These are phyloP conservation scores for Heliconius charithonia DNA, from an alignment of 2,888 invertebrate species.

Conservation along the genomic window DNA sequence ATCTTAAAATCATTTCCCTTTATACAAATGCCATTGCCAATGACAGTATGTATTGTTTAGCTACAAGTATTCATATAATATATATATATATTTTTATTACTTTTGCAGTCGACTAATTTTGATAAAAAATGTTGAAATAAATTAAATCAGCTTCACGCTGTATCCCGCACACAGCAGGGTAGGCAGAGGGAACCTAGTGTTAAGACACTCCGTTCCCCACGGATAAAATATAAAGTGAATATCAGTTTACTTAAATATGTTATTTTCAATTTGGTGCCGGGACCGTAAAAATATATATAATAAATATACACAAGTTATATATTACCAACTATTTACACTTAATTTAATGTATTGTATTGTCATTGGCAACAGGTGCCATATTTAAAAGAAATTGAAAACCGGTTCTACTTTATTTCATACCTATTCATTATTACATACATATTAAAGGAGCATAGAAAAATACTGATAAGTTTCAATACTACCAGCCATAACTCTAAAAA, in stretches of 20 bases:
- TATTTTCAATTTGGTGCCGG: neutral
- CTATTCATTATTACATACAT: conserved; percentile 20
- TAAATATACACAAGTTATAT: conserved; percentile 8
- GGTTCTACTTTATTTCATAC: conserved; percentile 30
- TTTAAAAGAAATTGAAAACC: conserved; percentile 45
- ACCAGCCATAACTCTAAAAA: conserved; percentile 20
- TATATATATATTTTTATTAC: neutral
- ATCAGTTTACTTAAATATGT: neutral
- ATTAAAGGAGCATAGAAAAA: conserved; percentile 68
- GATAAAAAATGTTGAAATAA: neutral
- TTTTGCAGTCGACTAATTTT: neutral
- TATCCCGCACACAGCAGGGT: too few relatives aligned
- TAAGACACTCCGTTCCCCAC: too few relatives aligned
- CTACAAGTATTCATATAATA: neutral
- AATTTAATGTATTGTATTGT: conserved; percentile 59
- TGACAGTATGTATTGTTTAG: conserved; percentile 53
- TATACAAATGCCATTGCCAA: conserved; percentile 59
- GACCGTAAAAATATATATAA: neutral
- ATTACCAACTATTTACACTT: conserved; percentile 42
- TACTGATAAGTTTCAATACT: conserved; percentile 55
- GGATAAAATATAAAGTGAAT: neutral
- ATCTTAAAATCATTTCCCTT: conserved; percentile 13
- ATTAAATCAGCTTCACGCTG: too few relatives aligned
- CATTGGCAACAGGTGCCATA: conserved; percentile 68
- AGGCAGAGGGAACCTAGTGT: too few relatives aligned